Conservation (phyloP, 2,888 invertebrate genomes). For the Agapostemon virescens region DNA sequence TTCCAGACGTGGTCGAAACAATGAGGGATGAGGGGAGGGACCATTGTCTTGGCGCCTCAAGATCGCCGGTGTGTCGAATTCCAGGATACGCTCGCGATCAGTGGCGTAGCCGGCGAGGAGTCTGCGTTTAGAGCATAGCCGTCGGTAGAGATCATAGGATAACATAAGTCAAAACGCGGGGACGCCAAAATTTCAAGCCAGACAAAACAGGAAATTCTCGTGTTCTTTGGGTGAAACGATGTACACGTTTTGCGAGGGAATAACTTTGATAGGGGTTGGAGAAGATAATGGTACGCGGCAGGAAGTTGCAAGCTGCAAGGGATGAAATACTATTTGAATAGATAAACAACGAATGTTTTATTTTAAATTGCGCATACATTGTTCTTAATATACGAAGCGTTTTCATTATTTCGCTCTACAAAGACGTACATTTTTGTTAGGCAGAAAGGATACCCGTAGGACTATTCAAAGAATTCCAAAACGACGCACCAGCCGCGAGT, state of each 20-base stretch:
- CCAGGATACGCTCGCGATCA: constrained; percentile 50
- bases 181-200: not conserved
- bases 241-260: not conserved
- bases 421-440: not conserved
- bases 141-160: not conserved
- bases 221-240: not conserved
- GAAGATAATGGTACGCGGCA: not conserved
- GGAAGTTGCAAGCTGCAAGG: not conserved
- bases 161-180: not conserved
- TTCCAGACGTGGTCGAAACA: constrained; percentile 71
- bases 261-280: no score
- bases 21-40: constrained; percentile 68
- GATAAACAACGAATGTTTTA: not conserved
- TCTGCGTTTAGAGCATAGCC: constrained; percentile 2
- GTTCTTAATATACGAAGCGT: no score
- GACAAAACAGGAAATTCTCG: not conserved
- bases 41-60: constrained; percentile 69
- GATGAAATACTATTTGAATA: not conserved
- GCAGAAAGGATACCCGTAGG: not conserved
- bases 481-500: not conserved
- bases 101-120: constrained; percentile 32
- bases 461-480: not conserved
- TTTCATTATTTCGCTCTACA: not conserved
- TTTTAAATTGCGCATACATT: not conserved
- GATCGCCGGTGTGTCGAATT: constrained; percentile 62